A percentile compares a stretch with the other conserved stretches of the same genome.
Evolutionary conservation across 2,888 invertebrate genomes (phyloP).

Genomic region (Perdita meconis): DNA sequence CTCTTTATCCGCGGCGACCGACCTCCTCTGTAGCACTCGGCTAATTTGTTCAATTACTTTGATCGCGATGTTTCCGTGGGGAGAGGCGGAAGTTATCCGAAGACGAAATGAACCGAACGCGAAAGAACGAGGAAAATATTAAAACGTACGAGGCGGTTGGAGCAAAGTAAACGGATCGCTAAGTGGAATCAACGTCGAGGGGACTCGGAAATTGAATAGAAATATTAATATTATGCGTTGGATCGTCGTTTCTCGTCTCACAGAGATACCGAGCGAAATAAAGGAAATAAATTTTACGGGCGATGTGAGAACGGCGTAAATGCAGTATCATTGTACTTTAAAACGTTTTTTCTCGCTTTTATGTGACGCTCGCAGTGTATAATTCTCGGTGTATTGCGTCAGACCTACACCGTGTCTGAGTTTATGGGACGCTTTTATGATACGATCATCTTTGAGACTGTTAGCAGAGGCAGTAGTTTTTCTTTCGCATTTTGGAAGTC

Average conservation of each 20-base stretch:
- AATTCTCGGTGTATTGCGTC: not conserved
- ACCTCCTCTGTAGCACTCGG: conserved; percentile 2
- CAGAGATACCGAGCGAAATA: not conserved
- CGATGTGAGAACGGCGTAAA: not conserved
- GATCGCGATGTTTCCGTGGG: conserved; percentile 29
- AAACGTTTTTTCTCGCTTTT: not conserved
- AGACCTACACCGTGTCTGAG: not conserved
- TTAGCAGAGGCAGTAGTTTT: not conserved
- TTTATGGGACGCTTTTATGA: not conserved
- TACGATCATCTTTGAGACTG: not conserved
- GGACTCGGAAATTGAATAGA: conserved; percentile 24
- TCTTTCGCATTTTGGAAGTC: not conserved
- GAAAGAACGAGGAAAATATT: conserved; percentile 22
- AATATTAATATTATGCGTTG: conserved; percentile 28
- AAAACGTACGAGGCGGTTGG: not conserved
- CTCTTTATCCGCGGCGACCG: conserved; percentile 8
- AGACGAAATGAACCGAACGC: conserved; percentile 25
- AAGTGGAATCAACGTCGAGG: conserved; percentile 12
- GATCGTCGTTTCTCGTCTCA: not conserved
- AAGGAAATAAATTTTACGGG: conserved; percentile 15
- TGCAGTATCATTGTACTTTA: not conserved
- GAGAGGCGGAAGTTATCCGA: not conserved
- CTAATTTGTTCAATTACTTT: conserved; percentile 63
- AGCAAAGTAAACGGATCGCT: conserved; percentile 20
- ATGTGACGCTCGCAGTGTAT: not conserved